Evolutionary conservation across 2,113 vertebrate species (phyloP).

Genomic region (Eubucco bourcierii): DNA sequence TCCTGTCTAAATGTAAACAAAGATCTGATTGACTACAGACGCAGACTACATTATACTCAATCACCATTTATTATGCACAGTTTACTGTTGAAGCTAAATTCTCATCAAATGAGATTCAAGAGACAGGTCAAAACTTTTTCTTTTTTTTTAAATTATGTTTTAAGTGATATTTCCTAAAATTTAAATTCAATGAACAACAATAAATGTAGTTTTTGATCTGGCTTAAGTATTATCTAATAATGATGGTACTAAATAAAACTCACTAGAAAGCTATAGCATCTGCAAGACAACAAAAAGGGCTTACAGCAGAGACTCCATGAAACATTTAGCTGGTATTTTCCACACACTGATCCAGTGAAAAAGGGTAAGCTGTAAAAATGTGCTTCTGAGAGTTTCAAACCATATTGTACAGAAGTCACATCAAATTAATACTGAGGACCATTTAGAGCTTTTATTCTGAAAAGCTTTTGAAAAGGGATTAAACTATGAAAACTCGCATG

Average conservation of each 20-base stretch:
- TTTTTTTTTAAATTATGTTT: background rate
- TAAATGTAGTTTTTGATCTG: constrained; percentile 28
- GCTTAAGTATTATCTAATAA: constrained; percentile 42
- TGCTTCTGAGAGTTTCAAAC: constrained; percentile 88
- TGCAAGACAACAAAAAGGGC: constrained; percentile 74
- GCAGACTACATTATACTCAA: constrained; percentile 28
- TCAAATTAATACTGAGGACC: constrained; percentile 99
- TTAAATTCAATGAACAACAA: constrained; percentile 24
- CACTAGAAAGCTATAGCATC: constrained; percentile 36
- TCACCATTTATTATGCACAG: constrained; percentile 8
- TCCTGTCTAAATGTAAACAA: constrained; percentile 44
- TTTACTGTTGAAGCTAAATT: constrained; percentile 30
- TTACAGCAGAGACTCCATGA: constrained; percentile 81
- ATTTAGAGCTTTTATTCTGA: constrained; percentile 96
- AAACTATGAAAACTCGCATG: constrained; percentile 98
- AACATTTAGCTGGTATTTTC: constrained; percentile 88
- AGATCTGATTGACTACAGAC: constrained; percentile 48
- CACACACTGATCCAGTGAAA: constrained; percentile 80
- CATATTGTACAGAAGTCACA: constrained; percentile 99
- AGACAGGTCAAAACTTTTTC: background rate
- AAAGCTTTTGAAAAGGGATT: constrained; percentile 99
- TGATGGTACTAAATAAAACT: constrained; percentile 50
- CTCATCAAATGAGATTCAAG: constrained; percentile 10
- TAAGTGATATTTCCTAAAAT: constrained; percentile 17
- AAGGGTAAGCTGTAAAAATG: constrained; percentile 86